Base-by-base conservation (phyloP, 2,797 vertebrate species). In the Diceros bicornis region DNA sequence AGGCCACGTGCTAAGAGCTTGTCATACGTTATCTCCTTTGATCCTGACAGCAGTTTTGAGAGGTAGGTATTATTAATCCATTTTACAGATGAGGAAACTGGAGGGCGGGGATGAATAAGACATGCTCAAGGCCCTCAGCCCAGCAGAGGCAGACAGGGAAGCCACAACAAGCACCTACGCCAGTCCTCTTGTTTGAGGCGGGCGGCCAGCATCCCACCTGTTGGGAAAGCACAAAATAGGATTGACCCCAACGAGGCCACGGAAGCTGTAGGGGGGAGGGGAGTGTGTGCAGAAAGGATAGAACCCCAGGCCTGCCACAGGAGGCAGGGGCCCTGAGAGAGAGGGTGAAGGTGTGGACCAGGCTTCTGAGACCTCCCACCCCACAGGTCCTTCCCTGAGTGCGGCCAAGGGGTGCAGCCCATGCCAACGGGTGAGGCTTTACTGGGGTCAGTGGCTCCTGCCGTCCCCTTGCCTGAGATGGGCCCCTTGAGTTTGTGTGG, bases 391-490 rank as follows among this genome's bases (percentile, higher is more conserved):
- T 32, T 41, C 68, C 20, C 41, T 14, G 13, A 2, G 3, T 16
- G 69, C 29, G 14, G 62, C 71, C 16, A 2, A 27, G 8, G 7
- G 13, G n/a, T 16, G 6, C 16, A 44, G 47, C 18, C 79, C n/a
- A 23, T 0, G n/a, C 21, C 17, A 2, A 3, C 10, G 25, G 16
- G 21, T 57, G n/a, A 34, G 34, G 21, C 27, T 41, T 55, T 12
- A 2, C 2, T 12, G 2, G 12, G 52, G 17, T 2, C 0, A 0
- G 16, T 1, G 41, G 52, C 7, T 37, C 44, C 77, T 20, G 52
- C 29, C 16, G 7, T 52, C 6, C 41, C 57, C 20, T 64, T 14
- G 37, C 23, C n/a, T 37, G 1, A 37, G 9, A 68, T 2, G 14
- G 37, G 3, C 11, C 5, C 27, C 29, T 32, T 29, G 41, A 74